These are phyloP conservation scores for Hafferia zeledoni DNA, from an alignment of 2,797 vertebrate species.

Conservation along the genomic window DNA sequence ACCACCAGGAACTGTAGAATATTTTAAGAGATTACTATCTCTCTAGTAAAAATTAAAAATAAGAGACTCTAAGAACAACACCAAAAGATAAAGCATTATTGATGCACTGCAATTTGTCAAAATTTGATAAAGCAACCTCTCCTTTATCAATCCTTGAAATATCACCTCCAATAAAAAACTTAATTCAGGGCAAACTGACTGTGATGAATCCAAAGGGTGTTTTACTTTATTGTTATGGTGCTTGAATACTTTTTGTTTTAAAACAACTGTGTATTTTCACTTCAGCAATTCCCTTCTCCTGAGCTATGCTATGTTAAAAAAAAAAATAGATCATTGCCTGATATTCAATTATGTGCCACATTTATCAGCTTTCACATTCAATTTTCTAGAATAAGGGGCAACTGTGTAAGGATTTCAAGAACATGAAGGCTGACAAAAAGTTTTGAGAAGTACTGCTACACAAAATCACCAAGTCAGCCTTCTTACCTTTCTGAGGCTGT, in stretches of 20 bases:
- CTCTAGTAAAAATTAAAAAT: neutral
- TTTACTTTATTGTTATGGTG: neutral
- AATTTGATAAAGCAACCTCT: neutral
- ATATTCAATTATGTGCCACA: neutral
- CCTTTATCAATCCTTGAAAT: neutral
- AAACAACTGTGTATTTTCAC: neutral
- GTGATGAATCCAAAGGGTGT: neutral
- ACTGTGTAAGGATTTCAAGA: neutral
- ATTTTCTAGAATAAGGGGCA: neutral
- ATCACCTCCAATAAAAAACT: neutral
- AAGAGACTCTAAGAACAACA: neutral
- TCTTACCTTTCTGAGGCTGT: conserved; percentile 17
- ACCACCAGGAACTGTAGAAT: neutral
- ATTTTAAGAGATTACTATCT: neutral
- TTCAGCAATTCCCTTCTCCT: neutral
- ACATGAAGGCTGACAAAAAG: neutral
- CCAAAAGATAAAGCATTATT: neutral
- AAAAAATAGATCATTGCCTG: neutral
- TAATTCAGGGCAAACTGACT: neutral
- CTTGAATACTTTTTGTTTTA: neutral
- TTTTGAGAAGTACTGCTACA: neutral
- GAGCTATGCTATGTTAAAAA: neutral
- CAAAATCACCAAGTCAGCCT: neutral
- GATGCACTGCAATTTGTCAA: neutral
- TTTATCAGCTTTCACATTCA: neutral